Base-by-base conservation (phyloP, 2,113 vertebrate species). In the Uria aalge region DNA sequence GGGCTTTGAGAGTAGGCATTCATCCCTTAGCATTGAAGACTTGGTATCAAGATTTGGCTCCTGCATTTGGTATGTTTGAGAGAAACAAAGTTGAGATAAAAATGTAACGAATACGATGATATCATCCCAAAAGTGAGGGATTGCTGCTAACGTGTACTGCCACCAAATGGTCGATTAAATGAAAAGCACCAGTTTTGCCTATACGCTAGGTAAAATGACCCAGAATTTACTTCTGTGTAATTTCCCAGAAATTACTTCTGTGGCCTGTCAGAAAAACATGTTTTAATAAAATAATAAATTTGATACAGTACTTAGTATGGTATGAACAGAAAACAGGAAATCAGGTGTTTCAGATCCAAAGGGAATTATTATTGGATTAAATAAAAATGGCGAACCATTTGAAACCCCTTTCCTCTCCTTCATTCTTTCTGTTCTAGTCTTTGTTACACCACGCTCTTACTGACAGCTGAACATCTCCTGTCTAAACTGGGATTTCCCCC, bases 71-170 rank as follows among this genome's bases (percentile, higher is more conserved):
- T 55, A 73, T 6, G 38, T 85, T 66, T 87, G 27, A 93, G 34
- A 88, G 38, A 32, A 96, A 84, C 3, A 83, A 66, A 80, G 30
- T 11, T 85, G n/a, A 85, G 53, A 85, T 48, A 71, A 6, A 91
- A 67, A 5, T 0, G 0, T 48, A 71, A 73, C 11, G 63, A 81
- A 19, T 56, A 92, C 77, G 9, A 79, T 12, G 38, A 3, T 63
- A 57, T 27, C 8, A 74, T 79, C 17, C 15, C 52, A 22, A 74
- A 92, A 92, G 21, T 47, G 36, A 89, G 26, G 18, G 14, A 45
- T 17, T 97, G 96, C 66, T 96, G 96, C 96, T 98, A 95, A 93
- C 75, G 2, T 72, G 71, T 84, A 97, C 97, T 98, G 98, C 98
- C 98, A 97, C 98, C 98, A 97, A 79, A 95, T 96, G 98, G 98